Base-by-base conservation (phyloP, 2,113 vertebrate species). In the Salvelinus sp. region DNA sequence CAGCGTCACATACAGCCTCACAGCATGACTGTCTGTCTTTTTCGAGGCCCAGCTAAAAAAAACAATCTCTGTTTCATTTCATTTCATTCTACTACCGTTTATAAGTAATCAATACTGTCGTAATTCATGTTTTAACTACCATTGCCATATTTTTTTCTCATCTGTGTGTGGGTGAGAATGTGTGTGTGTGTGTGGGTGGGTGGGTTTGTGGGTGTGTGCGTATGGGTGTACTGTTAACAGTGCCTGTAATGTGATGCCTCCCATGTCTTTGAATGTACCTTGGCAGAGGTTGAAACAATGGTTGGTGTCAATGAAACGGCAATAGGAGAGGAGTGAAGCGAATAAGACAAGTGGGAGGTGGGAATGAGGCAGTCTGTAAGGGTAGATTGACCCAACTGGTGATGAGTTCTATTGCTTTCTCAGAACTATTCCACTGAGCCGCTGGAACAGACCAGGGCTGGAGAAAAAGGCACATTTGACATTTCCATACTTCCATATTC, bases 321-420 rank as follows among this genome's bases (percentile, higher is more conserved):
- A 86, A 75, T 86, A 74, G 82, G 77, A 83, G 85, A 76, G 30
- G 70, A 87, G 77, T 54, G 50, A 18, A 54, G 14, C 3, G 48
- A 54, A 14, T 54, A 18, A 18, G 50, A 18, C 12, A 54, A 82
- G 78, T 75, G 79, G 82, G 88, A 88, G 66, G 82, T 18, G 38
- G 7, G 38, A 44, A 44, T 10, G 38, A 44, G 38, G 38, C 38
- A 33, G 33, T 33, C 33, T 33, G 33, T 33, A 84, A 88, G 77
- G 80, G 72, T 84, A 77, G 50, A 62, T n/a, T 86, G 88, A 90
- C 88, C 89, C 82, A 72, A 74, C 63, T 75, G 78, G 84, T 83
- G 87, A 89, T 85, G 88, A 87, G 88, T 86, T 91, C 83, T 86
- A 82, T 82, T 84, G 79, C 83, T 77, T 88, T 85, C 88, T 89